Conservation (phyloP, 2,797 vertebrate species). For the Megaceryle alcyon region DNA sequence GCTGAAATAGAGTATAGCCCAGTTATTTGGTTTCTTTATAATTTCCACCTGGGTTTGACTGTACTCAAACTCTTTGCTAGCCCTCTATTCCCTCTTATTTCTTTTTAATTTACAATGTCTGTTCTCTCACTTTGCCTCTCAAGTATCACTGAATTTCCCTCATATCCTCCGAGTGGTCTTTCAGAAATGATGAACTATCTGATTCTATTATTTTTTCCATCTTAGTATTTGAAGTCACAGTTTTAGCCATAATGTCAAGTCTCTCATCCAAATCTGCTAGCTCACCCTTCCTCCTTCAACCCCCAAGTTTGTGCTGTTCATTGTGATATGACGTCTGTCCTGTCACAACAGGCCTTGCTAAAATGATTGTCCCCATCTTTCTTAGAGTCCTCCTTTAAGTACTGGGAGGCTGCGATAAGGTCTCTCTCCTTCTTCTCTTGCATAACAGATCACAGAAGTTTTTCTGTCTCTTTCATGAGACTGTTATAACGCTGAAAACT, state of each 20-base stretch:
- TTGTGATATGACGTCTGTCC: not conserved
- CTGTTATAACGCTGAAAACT: not conserved
- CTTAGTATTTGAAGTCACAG: not conserved
- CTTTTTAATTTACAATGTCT: not conserved
- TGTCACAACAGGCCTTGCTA: not conserved
- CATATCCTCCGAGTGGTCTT: not conserved
- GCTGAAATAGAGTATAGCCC: not conserved
- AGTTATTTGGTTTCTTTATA: not conserved
- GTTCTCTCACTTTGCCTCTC: constrained; percentile 57
- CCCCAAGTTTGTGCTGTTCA: not conserved
- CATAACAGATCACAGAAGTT: not conserved
- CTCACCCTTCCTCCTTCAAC: not conserved
- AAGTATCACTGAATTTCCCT: constrained; percentile 12
- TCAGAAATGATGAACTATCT: constrained; percentile 11
- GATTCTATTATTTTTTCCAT: constrained; percentile 13
- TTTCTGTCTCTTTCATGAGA: not conserved
- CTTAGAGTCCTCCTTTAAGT: not conserved
- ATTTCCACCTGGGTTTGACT: constrained; percentile 21
- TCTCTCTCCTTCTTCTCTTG: not conserved
- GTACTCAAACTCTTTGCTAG: not conserved
- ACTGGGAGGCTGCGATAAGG: not conserved
- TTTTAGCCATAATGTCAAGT: not conserved
- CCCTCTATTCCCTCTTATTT: not conserved
- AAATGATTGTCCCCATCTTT: not conserved
- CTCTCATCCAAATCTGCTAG: not conserved